These are phyloP conservation scores for Macrosteles quadrilineatus DNA, from an alignment of 1,140 invertebrate species.

Conservation along the genomic window DNA sequence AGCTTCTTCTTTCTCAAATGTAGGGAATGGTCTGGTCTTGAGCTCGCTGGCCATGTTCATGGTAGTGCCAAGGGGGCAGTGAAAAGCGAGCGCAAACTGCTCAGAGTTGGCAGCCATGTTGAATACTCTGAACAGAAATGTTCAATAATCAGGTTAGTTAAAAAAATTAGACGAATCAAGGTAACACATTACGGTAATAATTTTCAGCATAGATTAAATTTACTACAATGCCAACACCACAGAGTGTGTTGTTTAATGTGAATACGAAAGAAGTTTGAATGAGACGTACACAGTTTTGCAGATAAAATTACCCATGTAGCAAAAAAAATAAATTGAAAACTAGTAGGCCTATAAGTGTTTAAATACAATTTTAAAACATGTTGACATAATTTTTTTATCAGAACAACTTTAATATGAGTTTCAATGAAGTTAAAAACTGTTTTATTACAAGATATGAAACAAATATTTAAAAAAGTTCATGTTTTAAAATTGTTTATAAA, in stretches of 20 bases:
- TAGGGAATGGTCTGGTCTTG: neutral
- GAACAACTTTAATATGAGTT: too few relatives aligned
- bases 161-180: neutral
- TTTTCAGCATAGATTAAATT: neutral
- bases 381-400: too few relatives aligned
- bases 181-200: neutral
- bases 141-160: neutral
- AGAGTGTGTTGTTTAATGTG: neutral
- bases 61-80: neutral
- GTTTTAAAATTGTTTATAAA: too few relatives aligned
- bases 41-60: neutral
- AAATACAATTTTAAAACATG: too few relatives aligned
- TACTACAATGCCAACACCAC: neutral
- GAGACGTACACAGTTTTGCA: neutral
- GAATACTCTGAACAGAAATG: neutral
- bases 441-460: too few relatives aligned
- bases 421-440: too few relatives aligned
- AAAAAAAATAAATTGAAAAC: too few relatives aligned
- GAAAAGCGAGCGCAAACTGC: neutral
- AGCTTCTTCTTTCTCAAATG: neutral
- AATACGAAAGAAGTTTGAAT: neutral
- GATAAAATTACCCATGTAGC: neutral
- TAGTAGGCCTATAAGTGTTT: too few relatives aligned
- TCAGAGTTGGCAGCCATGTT: neutral
- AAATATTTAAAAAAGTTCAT: too few relatives aligned